Evolutionary conservation across 2,113 vertebrate genomes (phyloP).

Genomic region (Sporophila hypoxantha): DNA sequence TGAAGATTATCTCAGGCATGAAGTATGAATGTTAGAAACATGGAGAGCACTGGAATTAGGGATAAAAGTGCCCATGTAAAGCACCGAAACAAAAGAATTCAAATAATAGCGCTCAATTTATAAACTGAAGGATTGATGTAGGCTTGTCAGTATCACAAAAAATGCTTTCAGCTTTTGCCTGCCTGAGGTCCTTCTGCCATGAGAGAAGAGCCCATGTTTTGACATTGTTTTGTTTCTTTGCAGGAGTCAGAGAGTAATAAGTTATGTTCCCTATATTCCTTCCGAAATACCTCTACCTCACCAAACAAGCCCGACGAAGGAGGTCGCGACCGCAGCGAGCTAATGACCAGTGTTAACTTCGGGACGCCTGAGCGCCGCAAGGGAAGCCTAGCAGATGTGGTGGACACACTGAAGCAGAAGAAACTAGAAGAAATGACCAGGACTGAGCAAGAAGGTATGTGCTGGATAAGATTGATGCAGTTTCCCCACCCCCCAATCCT

Average conservation of each 20-base stretch:
- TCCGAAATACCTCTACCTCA: constrained; percentile 99
- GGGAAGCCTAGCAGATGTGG: constrained; percentile 97
- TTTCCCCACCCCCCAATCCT: background rate
- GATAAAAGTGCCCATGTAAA: background rate
- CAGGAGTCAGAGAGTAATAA: constrained; percentile 98
- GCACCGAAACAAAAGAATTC: background rate
- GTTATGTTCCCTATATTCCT: constrained; percentile 98
- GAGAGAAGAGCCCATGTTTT: constrained; percentile 20
- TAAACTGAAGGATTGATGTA: background rate
- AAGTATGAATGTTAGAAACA: background rate
- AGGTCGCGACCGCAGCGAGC: constrained; percentile 91
- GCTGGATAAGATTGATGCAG: background rate
- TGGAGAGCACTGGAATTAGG: background rate
- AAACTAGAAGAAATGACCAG: constrained; percentile 99
- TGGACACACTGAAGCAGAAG: constrained; percentile 98
- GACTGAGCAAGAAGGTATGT: constrained; percentile 96
- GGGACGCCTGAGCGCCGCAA: constrained; percentile 97
- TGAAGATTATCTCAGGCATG: background rate
- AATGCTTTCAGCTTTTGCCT: background rate
- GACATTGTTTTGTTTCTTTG: constrained; percentile 63
- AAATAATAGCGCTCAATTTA: background rate
- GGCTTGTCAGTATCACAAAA: background rate
- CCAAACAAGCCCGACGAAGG: constrained; percentile 97
- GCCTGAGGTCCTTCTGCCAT: background rate
- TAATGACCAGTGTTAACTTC: constrained; percentile 92